phyloP scores from a whole-genome alignment of 2,888 invertebrate species.

The Ochlodes sylvanus region DNA sequence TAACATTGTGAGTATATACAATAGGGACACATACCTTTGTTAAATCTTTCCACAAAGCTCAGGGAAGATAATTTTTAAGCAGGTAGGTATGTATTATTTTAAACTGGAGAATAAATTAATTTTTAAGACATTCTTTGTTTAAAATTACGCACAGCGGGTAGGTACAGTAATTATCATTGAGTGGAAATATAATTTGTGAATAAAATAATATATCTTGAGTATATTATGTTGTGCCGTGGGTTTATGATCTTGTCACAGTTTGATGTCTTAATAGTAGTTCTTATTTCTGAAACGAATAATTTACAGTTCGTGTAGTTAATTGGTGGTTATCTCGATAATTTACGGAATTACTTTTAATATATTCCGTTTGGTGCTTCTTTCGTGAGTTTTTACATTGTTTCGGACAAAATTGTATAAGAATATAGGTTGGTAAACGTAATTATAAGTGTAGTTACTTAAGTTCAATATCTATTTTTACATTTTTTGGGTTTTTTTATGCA shows the following conservation, averaged over 20 bases:
- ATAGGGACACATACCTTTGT: no score
- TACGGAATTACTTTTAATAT: constrained; percentile 13
- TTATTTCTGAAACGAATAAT: constrained; percentile 18
- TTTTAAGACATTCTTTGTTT: not conserved
- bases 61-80: no score
- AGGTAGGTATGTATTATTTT: no score
- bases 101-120: not conserved
- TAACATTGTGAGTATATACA: no score
- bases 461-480: no score
- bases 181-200: constrained; percentile 11
- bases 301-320: constrained; percentile 28
- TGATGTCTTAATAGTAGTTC: constrained; percentile 23
- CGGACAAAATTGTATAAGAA: not conserved
- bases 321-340: constrained; percentile 10
- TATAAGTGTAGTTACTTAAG: no score
- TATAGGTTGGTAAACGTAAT: not conserved
- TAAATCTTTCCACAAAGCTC: no score
- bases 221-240: not conserved
- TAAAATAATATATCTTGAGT: not conserved
- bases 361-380: constrained; percentile 16
- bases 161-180: constrained; percentile 3
- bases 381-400: not conserved
- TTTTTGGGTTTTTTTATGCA: no score
- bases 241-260: constrained; percentile 26
- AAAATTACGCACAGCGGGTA: not conserved